Conservation (phyloP, 2,113 vertebrate species). For the Montifringilla adamsi region DNA sequence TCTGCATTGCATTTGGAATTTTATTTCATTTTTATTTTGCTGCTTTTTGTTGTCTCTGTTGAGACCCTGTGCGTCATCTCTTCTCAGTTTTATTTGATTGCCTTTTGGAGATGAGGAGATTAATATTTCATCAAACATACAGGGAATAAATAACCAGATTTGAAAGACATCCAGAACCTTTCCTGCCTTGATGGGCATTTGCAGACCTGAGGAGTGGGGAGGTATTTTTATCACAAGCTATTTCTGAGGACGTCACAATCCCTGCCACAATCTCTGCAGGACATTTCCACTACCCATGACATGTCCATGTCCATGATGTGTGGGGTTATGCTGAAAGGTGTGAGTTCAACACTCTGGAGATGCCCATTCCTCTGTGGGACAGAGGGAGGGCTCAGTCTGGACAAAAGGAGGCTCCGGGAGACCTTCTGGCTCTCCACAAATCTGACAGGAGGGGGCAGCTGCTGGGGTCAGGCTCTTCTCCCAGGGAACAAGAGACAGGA, state of each 20-base stretch:
- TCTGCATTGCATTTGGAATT: background rate
- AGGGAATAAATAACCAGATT: conserved; percentile 31
- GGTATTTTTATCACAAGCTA: background rate
- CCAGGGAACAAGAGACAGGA: background rate
- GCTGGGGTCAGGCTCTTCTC: rapidly evolving
- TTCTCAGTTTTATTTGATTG: conserved; percentile 45
- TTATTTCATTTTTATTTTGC: background rate
- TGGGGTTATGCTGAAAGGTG: background rate
- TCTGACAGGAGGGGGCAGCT: background rate
- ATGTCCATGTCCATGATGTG: background rate
- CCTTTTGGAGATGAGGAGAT: conserved; percentile 41
- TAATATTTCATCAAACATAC: conserved; percentile 36
- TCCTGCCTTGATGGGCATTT: conserved; percentile 1
- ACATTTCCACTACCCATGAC: rapidly evolving
- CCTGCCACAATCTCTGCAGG: background rate
- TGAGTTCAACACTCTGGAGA: background rate
- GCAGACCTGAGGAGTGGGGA: background rate
- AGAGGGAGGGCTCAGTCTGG: background rate
- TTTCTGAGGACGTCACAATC: background rate
- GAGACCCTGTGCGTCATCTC: background rate
- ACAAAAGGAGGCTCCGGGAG: background rate
- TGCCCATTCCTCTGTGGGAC: background rate
- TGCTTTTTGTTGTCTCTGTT: background rate
- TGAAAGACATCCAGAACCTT: conserved; percentile 1
- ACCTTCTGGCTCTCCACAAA: background rate